Evolutionary conservation across 2,888 invertebrate species (phyloP), one percentile per base, ranked within the genome.

Genomic region (Eulithis prunata): DNA sequence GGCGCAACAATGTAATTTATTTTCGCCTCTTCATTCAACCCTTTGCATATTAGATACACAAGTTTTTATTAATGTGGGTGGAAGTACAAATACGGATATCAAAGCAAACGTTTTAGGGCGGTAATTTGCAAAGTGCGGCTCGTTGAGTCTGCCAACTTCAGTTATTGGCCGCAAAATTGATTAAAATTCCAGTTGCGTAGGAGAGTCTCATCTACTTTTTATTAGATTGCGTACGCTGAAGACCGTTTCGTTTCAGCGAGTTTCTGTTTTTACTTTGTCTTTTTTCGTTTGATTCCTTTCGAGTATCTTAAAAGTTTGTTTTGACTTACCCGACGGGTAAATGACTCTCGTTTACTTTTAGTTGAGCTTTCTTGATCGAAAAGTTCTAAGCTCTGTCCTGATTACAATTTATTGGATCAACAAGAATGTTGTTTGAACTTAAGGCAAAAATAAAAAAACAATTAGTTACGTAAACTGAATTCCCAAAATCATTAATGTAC

Each of bases 131-230:
- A 87, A 84, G 80, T 79, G 78, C 75, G 78, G 74, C 79, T 79
- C 82, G 83, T 80, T 79, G 78, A 77, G 80, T 69, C 74, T 76
- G 76, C 73, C 72, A 72, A 77, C 81, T 79, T 71, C 84, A 82
- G 84, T 85, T 87, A 90, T 89, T 87, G 89, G 86, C 87, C 90
- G 79, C 88, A 87, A 86, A 88, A 88, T 89, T 91, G 89, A 91
- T 90, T 91, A 89, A 90, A 90, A 91, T 91, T 90, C 89, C 82
- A 73, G 79, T 83, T 83, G 85, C 85, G 89, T 88, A 84, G 84
- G 84, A 79, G 76, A 81, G 82, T 79, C 79, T 79, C 82, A 77
- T 86, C 82, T 82, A 85, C 84, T 87, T 87, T 86, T 86, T 87
- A 88, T 86, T 88, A 85, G 83, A 88, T 86, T 83, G 81, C 80